Evolutionary conservation across 2,888 invertebrate genomes (phyloP).

Genomic region (Ametastegia equiseti): DNA sequence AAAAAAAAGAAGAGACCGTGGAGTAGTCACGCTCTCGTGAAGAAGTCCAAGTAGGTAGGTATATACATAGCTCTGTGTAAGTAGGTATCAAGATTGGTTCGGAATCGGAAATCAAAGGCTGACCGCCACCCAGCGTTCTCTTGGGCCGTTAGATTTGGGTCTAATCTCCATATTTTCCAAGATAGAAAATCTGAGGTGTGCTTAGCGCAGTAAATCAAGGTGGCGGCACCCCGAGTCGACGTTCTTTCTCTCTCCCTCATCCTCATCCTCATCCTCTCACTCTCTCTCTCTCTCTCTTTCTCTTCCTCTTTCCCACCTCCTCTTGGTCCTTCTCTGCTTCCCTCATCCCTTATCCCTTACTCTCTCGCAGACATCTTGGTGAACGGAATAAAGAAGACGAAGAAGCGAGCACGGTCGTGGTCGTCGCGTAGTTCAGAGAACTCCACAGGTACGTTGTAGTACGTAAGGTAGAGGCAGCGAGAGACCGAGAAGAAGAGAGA

Average conservation of each 20-base stretch:
- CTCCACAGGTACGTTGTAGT: constrained; percentile 30
- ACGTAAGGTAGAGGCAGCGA: constrained; percentile 45
- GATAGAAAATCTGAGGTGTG: constrained; percentile 49
- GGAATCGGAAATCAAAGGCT: constrained; percentile 32
- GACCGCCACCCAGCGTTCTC: background rate
- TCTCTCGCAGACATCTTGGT: constrained; percentile 1
- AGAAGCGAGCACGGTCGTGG: background rate
- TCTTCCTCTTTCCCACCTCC: background rate
- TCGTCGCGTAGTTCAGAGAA: constrained; percentile 27
- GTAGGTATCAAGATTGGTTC: constrained; percentile 18
- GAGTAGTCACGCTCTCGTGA: background rate
- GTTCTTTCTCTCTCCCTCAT: background rate
- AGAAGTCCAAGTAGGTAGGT: background rate
- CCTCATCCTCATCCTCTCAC: background rate
- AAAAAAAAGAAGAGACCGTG: background rate
- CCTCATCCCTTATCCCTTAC: too few species aligned
- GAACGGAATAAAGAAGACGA: constrained; percentile 3
- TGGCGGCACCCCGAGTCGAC: constrained; percentile 41
- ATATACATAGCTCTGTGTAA: background rate
- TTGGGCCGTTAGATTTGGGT: constrained; percentile 30
- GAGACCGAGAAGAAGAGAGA: constrained; percentile 33
- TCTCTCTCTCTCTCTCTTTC: background rate
- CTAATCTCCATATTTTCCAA: constrained; percentile 51
- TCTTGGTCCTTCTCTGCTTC: background rate
- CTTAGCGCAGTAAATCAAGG: constrained; percentile 49